phyloP scores from a whole-genome alignment of 2,888 invertebrate species.

The Hirtodrosophila histrioides region DNA sequence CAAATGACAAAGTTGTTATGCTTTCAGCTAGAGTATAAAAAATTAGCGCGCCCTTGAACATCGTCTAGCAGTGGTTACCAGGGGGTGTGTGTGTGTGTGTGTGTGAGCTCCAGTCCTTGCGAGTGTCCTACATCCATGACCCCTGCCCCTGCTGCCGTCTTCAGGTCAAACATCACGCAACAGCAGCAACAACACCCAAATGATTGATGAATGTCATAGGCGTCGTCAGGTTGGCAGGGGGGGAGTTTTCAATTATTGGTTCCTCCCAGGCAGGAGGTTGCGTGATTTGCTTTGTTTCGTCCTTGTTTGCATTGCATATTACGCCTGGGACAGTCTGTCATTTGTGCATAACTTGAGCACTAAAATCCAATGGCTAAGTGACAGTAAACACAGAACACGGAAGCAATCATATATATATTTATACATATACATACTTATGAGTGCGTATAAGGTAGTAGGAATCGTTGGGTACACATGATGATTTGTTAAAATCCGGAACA shows the following conservation, averaged over 20 bases:
- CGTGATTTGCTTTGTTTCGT: constrained; percentile 66
- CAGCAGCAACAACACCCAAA: constrained; percentile 57
- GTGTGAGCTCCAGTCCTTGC: constrained; percentile 19
- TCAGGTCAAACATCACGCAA: constrained; percentile 43
- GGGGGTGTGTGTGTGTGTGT: constrained; percentile 34
- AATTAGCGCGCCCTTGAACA: constrained; percentile 36
- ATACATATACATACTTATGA: neutral
- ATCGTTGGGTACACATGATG: constrained; percentile 31
- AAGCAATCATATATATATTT: constrained; percentile 1
- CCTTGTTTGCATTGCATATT: constrained; percentile 47
- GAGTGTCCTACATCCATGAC: constrained; percentile 19
- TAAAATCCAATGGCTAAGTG: constrained; percentile 48
- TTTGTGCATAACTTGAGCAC: constrained; percentile 34
- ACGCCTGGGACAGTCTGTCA: constrained; percentile 58
- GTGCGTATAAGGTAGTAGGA: neutral
- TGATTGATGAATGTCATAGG: constrained; percentile 81
- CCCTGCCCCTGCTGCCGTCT: no score
- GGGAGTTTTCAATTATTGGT: constrained; percentile 68
- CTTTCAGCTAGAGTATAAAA: constrained; percentile 16
- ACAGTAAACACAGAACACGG: constrained; percentile 43
- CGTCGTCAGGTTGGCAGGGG: constrained; percentile 20
- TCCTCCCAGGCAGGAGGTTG: constrained; percentile 44
- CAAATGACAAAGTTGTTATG: constrained; percentile 12
- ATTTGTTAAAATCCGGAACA: constrained; percentile 38
- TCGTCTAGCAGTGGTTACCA: constrained; percentile 4